Base-by-base conservation (phyloP, 1,140 invertebrate genomes). In the Apocrypta bakeri region DNA sequence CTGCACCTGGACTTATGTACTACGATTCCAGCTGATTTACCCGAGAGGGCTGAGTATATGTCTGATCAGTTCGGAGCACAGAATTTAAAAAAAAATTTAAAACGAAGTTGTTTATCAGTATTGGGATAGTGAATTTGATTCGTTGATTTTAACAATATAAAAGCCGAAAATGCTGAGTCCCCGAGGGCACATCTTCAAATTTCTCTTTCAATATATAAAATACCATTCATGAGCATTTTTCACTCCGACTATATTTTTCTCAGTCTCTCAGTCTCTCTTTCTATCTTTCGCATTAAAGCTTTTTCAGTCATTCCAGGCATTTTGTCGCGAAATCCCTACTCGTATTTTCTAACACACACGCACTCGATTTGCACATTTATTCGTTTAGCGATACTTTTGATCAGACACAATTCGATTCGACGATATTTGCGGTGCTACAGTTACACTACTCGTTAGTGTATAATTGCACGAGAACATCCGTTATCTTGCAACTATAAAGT, bases 321-420 rank as follows among this genome's bases (percentile, higher is more conserved):
- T 64, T 25, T 29, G 31, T 7, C 27, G 24, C 25, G 24, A 75
- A 75, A 75, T 75, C 61, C 27, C 24, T 7, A 63, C 61, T 1
- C 48, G 48, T 78, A 84, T 87, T 85, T 85, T 78, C 81, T 84
- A 85, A 85, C 74, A 79, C 66, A 66, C 56, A 74, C 79, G 69
- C 84, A 84, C 79, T 88, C 86, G 88, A 89, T 89, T 89, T 89
- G 88, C 88, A 89, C 88, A 87, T 89, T 89, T 89, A 89, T 89
- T 88, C 88, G 88, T 87, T 89, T 89, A 89, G 74, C 24, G 4
- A 7, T 14, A 27, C 74, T n/a, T 6, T 14, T 9, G 42, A n/a
- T n/a, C n/a, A n/a, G n/a, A n/a, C 40, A 6, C 48, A 74, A 29
- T 72, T 40, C 33, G 9, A 14, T 27, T 56, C 7, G 2, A 24